Percentiles rank a stretch among this genome's conserved stretches.
These are phyloP conservation scores for Scaptomyza montana DNA, from an alignment of 1,140 invertebrate species.

Conservation along the genomic window DNA sequence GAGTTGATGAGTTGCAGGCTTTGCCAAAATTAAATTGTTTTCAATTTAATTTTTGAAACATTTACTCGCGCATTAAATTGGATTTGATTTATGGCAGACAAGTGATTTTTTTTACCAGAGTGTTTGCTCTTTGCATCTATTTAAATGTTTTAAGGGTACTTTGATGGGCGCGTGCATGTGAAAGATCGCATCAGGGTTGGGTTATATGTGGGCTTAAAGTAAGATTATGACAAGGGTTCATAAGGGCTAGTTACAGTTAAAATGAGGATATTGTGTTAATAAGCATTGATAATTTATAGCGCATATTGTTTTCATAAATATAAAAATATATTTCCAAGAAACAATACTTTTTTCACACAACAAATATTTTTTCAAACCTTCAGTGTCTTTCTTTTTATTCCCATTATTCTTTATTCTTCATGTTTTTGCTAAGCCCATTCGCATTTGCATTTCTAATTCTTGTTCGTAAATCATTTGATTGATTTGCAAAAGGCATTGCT, in stretches of 20 bases:
- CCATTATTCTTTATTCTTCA: too few species aligned
- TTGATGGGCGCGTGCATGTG: conserved; percentile 26
- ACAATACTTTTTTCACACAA: too few species aligned
- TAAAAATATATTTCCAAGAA: too few species aligned
- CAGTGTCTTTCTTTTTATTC: too few species aligned
- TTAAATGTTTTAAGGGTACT: conserved; percentile 26
- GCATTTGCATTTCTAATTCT: conserved; percentile 65
- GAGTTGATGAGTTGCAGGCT: conserved; percentile 24
- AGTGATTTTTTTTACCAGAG: conserved; percentile 38
- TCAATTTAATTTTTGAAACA: conserved; percentile 5
- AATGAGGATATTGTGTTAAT: background rate
- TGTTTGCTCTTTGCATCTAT: conserved; percentile 38
- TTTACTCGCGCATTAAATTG: conserved; percentile 49
- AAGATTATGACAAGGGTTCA: conserved; percentile 22
- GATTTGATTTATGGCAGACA: conserved; percentile 69
- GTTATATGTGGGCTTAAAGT: conserved; percentile 24
- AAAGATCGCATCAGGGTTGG: background rate
- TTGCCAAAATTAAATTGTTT: conserved; percentile 67
- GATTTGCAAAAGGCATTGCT: conserved; percentile 58
- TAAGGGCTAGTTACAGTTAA: conserved; percentile 5
- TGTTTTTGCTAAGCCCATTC: background rate
- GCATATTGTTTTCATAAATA: too few species aligned
- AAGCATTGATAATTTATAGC: conserved; percentile 7
- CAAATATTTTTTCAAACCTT: too few species aligned
- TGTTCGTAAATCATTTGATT: conserved; percentile 34